A percentile compares a stretch with the other conserved stretches of the same genome.
Evolutionary conservation across 1,140 invertebrate genomes (phyloP).

Genomic region (Triops longicaudatus): DNA sequence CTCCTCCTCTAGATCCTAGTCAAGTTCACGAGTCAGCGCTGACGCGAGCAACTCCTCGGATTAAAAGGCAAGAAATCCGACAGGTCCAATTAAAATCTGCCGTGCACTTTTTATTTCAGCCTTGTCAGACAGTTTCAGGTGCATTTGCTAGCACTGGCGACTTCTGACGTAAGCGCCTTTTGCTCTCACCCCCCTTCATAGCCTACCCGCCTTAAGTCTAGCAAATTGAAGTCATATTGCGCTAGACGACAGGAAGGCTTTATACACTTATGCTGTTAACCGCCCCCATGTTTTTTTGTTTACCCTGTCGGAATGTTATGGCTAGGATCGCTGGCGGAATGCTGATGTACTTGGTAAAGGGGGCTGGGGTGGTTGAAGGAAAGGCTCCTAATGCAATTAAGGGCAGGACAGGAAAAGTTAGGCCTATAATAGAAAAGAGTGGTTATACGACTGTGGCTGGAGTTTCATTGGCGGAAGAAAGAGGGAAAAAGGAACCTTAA

Average conservation of each 20-base stretch:
- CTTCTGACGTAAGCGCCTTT: too few species aligned
- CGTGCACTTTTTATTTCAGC: neutral
- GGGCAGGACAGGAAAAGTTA: neutral
- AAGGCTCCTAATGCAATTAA: neutral
- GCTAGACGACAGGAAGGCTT: neutral
- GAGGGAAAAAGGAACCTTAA: neutral
- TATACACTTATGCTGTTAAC: neutral
- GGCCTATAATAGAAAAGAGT: neutral
- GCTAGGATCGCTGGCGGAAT: neutral
- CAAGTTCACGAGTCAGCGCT: conserved; percentile 9
- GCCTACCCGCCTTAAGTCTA: too few species aligned
- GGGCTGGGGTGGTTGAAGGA: too few species aligned
- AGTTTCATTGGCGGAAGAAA: neutral
- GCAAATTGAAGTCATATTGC: neutral
- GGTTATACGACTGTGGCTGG: neutral
- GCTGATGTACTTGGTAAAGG: neutral
- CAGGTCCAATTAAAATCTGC: conserved; percentile 11
- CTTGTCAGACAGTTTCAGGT: conserved; percentile 9
- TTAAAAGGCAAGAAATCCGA: conserved; percentile 15
- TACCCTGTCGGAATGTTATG: neutral
- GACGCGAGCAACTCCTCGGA: conserved; percentile 5
- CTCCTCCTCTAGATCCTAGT: neutral
- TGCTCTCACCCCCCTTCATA: too few species aligned
- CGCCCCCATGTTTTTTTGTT: neutral
- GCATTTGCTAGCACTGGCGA: neutral